Evolutionary conservation across 2,888 invertebrate species (phyloP).

Genomic region (Pheosia tremula): DNA sequence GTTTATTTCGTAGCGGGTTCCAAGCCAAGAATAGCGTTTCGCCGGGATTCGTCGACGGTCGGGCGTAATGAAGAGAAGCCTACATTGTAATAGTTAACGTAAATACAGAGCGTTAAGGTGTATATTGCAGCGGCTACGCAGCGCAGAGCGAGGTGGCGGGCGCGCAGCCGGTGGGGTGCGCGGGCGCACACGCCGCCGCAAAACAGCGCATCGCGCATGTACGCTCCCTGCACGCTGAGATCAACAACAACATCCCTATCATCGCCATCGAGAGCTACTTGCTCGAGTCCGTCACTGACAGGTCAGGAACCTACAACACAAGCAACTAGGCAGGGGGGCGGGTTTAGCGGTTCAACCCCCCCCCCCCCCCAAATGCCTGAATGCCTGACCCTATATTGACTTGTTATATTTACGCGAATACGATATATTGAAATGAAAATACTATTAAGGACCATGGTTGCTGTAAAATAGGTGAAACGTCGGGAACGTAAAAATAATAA

Average conservation of each 20-base stretch:
- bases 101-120: background rate
- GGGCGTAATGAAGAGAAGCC: too few relatives aligned
- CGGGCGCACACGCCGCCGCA: slow-evolving; percentile 89
- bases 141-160: slow-evolving; percentile 87
- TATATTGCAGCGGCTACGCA: slow-evolving; percentile 83
- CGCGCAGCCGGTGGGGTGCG: slow-evolving; percentile 91
- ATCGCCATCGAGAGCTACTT: slow-evolving; percentile 91
- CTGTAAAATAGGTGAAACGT: too few relatives aligned
- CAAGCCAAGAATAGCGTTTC: too few relatives aligned
- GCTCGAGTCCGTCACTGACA: slow-evolving; percentile 87
- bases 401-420: too few relatives aligned
- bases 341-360: too few relatives aligned
- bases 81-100: background rate
- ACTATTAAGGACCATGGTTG: too few relatives aligned
- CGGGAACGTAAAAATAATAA: too few relatives aligned
- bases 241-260: slow-evolving; percentile 87
- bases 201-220: slow-evolving; percentile 88
- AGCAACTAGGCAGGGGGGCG: too few relatives aligned
- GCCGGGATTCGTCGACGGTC: background rate
- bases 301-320: slow-evolving; percentile 54
- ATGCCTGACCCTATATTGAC: too few relatives aligned
- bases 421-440: too few relatives aligned
- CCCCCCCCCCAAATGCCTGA: too few relatives aligned
- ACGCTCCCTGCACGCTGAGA: slow-evolving; percentile 76
- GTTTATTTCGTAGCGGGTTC: too few relatives aligned